Conservation (phyloP, 2,797 vertebrate genomes). For the Chrysocyon brachyurus region DNA sequence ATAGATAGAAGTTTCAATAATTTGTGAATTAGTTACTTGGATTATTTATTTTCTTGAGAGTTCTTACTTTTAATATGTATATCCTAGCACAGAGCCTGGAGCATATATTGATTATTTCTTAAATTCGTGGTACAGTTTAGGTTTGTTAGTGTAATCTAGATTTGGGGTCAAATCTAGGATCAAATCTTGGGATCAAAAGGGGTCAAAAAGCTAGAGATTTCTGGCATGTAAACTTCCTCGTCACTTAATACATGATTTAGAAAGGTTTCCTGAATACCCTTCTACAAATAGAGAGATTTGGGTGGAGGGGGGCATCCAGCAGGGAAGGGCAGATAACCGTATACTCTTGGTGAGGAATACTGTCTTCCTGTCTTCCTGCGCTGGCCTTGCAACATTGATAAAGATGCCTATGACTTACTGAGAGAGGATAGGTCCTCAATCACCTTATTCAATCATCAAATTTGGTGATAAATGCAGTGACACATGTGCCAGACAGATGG, state of each 20-base stretch:
- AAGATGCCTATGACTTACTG: neutral
- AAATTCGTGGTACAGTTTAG: neutral
- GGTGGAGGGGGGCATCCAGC: neutral
- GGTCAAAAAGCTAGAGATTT: neutral
- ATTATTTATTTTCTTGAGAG: constrained; percentile 11
- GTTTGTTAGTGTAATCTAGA: constrained; percentile 22
- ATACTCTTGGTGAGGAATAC: neutral
- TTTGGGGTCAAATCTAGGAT: neutral
- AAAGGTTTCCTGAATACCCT: neutral
- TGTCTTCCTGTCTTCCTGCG: neutral
- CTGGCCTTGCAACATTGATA: neutral
- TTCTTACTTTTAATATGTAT: constrained; percentile 28
- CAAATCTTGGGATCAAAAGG: neutral
- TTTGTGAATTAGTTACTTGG: neutral
- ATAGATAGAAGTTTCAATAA: neutral
- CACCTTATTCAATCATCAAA: neutral
- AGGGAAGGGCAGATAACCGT: neutral
- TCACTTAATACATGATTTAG: neutral
- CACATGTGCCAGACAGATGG: neutral
- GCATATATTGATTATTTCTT: neutral
- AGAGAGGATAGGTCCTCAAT: neutral
- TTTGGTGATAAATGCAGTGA: neutral
- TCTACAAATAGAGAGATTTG: neutral
- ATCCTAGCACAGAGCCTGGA: neutral
- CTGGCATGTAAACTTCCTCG: neutral